phyloP scores from a whole-genome alignment of 2,888 invertebrate genomes.

The Melieria omissa region DNA sequence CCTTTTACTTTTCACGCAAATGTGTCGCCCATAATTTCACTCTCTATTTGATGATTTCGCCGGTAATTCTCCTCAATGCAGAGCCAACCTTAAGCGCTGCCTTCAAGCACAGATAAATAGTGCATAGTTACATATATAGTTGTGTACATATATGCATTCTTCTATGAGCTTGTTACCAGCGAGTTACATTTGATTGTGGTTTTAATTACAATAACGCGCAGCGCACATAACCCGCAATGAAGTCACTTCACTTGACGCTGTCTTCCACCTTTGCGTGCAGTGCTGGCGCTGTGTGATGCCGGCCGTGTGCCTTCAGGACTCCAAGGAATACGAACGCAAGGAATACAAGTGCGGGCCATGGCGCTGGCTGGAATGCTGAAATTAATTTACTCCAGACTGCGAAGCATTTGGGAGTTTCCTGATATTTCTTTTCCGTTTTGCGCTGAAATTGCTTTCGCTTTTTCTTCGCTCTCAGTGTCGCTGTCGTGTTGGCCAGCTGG shows the following conservation, averaged over 20 bases:
- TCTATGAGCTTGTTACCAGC: too few species aligned
- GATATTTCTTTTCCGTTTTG: constrained; percentile 29
- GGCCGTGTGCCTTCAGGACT: constrained; percentile 17
- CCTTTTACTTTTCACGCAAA: too few species aligned
- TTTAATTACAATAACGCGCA: constrained; percentile 52
- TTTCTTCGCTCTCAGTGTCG: constrained; percentile 23
- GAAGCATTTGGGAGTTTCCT: constrained; percentile 57
- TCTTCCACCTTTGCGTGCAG: constrained; percentile 12
- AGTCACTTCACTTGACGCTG: constrained; percentile 24
- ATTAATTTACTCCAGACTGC: constrained; percentile 59
- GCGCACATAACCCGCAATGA: constrained; percentile 18
- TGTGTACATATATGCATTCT: too few species aligned
- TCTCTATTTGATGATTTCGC: too few species aligned
- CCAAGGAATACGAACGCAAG: constrained; percentile 32
- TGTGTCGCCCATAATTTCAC: too few species aligned
- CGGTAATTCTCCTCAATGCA: too few species aligned
- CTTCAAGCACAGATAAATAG: too few species aligned
- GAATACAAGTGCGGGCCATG: constrained; percentile 25
- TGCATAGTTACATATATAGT: too few species aligned
- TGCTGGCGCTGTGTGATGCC: background rate
- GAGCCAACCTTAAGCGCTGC: too few species aligned
- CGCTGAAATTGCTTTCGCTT: constrained; percentile 53
- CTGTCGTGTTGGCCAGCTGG: constrained; percentile 16
- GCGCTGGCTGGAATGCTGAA: constrained; percentile 46
- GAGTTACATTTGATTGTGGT: constrained; percentile 49